phyloP scores from a whole-genome alignment of 1,140 invertebrate species.

The Hyphantria cunea region DNA sequence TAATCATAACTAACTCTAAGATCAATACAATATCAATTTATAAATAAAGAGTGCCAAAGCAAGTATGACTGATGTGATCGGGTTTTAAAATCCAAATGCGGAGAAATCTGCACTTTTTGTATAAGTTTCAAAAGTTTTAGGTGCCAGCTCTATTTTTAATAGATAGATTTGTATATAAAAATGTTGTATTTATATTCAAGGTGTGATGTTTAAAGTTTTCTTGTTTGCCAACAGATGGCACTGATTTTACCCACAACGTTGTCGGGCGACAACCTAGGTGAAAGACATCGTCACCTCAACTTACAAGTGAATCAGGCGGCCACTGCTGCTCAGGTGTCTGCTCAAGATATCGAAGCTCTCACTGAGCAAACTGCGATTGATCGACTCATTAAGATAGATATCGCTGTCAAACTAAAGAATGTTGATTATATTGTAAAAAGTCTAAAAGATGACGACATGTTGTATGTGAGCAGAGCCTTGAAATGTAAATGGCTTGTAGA shows the following conservation, averaged over 20 bases:
- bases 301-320: slow-evolving; percentile 38
- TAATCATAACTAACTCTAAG: too few species aligned
- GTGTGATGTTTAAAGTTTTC: neutral
- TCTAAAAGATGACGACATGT: slow-evolving; percentile 54
- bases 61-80: too few species aligned
- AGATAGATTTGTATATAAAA: too few species aligned
- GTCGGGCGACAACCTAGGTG: slow-evolving; percentile 45
- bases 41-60: too few species aligned
- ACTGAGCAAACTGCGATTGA: slow-evolving; percentile 52
- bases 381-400: slow-evolving; percentile 60
- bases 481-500: slow-evolving; percentile 49
- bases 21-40: too few species aligned
- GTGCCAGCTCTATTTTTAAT: too few species aligned
- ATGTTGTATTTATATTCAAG: neutral
- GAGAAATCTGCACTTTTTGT: too few species aligned
- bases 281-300: slow-evolving; percentile 53
- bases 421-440: slow-evolving; percentile 54
- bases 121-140: too few species aligned
- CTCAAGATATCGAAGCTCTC: slow-evolving; percentile 36
- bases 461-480: slow-evolving; percentile 58
- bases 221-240: slow-evolving; percentile 8
- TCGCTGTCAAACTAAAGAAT: slow-evolving; percentile 52
- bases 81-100: too few species aligned
- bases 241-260: neutral
- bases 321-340: slow-evolving; percentile 20